Percentiles rank a stretch among this genome's conserved stretches.
Conservation (phyloP, 2,797 vertebrate species). For the Falco rusticolus region DNA sequence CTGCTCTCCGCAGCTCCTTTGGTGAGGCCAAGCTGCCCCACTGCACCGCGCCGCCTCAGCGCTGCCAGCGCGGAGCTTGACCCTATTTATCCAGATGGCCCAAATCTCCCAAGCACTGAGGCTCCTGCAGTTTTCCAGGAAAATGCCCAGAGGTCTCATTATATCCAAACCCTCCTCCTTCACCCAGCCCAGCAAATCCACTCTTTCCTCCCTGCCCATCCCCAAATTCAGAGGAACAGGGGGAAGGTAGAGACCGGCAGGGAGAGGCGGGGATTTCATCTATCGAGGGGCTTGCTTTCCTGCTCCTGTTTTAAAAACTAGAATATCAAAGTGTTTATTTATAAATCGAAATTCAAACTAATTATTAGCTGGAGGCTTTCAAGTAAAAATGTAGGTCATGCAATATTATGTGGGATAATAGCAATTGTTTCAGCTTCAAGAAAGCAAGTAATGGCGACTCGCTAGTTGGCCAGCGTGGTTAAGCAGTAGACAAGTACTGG, state of each 20-base stretch:
- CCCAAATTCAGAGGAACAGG: neutral
- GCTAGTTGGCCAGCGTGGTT: constrained; percentile 27
- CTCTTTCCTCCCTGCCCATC: neutral
- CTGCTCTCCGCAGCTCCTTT: constrained; percentile 47
- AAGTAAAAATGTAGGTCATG: constrained; percentile 80
- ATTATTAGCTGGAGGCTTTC: constrained; percentile 79
- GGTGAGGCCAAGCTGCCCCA: neutral
- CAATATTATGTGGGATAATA: constrained; percentile 68
- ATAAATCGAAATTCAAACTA: constrained; percentile 75
- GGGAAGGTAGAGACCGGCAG: neutral
- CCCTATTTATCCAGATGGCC: constrained; percentile 79
- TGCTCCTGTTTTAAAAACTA: neutral
- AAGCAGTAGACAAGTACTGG: neutral
- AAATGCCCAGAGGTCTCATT: constrained; percentile 61
- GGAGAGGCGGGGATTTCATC: neutral
- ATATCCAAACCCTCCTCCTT: constrained; percentile 25
- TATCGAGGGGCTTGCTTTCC: neutral
- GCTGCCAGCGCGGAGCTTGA: constrained; percentile 66
- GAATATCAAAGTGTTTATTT: constrained; percentile 74
- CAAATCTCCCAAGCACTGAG: constrained; percentile 27
- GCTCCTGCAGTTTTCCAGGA: constrained; percentile 33
- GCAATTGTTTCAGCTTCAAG: constrained; percentile 74
- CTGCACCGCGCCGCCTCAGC: neutral
- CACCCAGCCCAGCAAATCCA: neutral
- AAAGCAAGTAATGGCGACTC: constrained; percentile 62